Percentiles rank a stretch among this genome's conserved stretches.
Conservation (phyloP, 1,140 invertebrate genomes). For the Sycophila sp. region DNA sequence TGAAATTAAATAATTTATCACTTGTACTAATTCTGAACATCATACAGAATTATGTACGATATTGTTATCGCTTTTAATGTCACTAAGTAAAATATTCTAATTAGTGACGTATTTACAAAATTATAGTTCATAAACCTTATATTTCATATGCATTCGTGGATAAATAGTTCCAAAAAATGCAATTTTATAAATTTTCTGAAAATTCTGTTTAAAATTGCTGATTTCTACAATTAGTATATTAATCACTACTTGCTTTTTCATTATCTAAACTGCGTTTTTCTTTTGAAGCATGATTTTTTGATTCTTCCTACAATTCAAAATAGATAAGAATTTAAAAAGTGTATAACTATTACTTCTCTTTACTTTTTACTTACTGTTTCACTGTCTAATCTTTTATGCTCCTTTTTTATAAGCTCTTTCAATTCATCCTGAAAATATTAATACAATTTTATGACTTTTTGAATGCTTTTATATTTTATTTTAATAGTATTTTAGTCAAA, state of each 20-base stretch:
- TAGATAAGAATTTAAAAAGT: background rate
- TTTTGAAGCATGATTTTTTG: background rate
- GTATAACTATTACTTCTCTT: too few relatives aligned
- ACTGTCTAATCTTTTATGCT: constrained; percentile 67
- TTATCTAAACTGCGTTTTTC: background rate
- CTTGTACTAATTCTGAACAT: background rate
- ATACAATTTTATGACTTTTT: constrained; percentile 1
- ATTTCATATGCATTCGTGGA: too few relatives aligned
- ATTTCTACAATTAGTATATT: too few relatives aligned
- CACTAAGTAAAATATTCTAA: too few relatives aligned
- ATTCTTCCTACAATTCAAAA: constrained; percentile 1
- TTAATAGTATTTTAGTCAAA: constrained; percentile 26
- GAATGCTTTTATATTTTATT: background rate
- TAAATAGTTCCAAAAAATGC: background rate
- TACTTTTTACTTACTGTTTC: constrained; percentile 25
- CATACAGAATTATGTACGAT: background rate
- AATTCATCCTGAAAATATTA: constrained; percentile 70
- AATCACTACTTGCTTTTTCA: constrained; percentile 33
- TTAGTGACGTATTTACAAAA: background rate
- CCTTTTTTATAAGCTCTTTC: constrained; percentile 67
- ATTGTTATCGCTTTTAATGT: background rate
- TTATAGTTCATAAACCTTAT: background rate
- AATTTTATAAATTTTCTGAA: background rate
- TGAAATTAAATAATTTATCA: background rate
- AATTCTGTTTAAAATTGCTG: background rate